Base-by-base conservation (phyloP, 2,888 invertebrate species). In the Melieria picta region DNA sequence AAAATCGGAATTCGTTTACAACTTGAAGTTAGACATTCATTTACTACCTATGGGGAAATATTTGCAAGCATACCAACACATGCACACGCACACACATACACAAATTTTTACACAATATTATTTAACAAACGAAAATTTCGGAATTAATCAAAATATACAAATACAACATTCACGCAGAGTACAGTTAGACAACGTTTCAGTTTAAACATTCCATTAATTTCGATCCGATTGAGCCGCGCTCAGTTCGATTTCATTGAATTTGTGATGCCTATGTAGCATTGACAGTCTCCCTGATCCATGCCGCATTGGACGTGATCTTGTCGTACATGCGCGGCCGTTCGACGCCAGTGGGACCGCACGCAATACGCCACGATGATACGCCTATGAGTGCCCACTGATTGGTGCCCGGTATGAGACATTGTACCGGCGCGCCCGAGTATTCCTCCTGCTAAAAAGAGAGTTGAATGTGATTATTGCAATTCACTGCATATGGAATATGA, bases 341-440 rank as follows among this genome's bases (percentile, higher is more conserved):
- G 58, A 91, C 88, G 7, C 94, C 94, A 58, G 91, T 90, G 78
- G 93, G 93, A 0, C 93, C 91, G 80, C 95, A 95, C 1, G 94
- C 94, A 79, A 95, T 95, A 74, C 95, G 89, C 95, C 95, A 95
- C 69, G 93, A 94, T 65, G 93, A 92, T 3, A 96, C 91, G 0
- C 96, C 96, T 46, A 91, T 89, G 55, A 96, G 84, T 0, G 92
- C 92, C 96, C 96, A 96, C 80, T 90, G 91, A 75, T 90, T 91
- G 45, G 90, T 90, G 76, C 91, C 91, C 0, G 91, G 89, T 76
- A 92, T 90, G 42, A 93, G 90, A 81, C 96, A 96, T 82, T 94
- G 90, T 89, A 96, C 92, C 5, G 95, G 93, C 86, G 94, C 94
- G 13, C 96, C 96, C 7, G 95, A 94, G 79, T 93, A 92, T 87